Conservation (phyloP, 1,140 invertebrate species). For the Diorhabda carinulata region DNA sequence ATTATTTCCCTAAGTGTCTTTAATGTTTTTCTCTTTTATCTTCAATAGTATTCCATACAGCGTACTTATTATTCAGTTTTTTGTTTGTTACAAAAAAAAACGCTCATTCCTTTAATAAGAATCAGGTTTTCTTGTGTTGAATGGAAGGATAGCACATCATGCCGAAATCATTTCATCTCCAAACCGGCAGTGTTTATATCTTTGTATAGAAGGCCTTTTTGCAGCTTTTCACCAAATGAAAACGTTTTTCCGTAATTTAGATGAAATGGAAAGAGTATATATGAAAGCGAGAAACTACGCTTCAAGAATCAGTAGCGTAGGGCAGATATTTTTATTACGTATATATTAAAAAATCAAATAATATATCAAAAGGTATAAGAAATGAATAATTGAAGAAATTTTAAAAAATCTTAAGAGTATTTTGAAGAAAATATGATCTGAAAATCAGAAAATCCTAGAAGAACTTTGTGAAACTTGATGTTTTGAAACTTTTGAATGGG, state of each 20-base stretch:
- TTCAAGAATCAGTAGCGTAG: slow-evolving; percentile 16
- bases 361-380: too few species aligned
- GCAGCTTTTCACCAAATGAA: slow-evolving; percentile 32
- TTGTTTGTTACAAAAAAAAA: not conserved
- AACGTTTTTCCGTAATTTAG: slow-evolving; percentile 33
- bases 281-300: not conserved
- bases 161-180: slow-evolving; percentile 30
- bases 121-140: not conserved
- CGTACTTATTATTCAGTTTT: too few species aligned
- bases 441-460: too few species aligned
- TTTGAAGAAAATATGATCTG: too few species aligned
- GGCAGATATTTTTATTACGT: not conserved
- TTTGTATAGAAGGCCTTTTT: slow-evolving; percentile 28
- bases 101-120: not conserved
- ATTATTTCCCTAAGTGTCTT: too few species aligned
- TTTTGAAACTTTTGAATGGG: too few species aligned
- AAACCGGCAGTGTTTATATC: slow-evolving; percentile 28
- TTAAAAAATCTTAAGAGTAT: too few species aligned
- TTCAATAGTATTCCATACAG: too few species aligned
- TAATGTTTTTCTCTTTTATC: too few species aligned
- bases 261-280: slow-evolving; percentile 25
- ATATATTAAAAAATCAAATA: too few species aligned
- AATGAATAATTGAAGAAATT: too few species aligned
- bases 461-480: too few species aligned
- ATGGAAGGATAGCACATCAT: not conserved